Evolutionary conservation across 1,140 invertebrate genomes (phyloP), one percentile per base, ranked within the genome.

Genomic region (Spodoptera frugiperda): DNA sequence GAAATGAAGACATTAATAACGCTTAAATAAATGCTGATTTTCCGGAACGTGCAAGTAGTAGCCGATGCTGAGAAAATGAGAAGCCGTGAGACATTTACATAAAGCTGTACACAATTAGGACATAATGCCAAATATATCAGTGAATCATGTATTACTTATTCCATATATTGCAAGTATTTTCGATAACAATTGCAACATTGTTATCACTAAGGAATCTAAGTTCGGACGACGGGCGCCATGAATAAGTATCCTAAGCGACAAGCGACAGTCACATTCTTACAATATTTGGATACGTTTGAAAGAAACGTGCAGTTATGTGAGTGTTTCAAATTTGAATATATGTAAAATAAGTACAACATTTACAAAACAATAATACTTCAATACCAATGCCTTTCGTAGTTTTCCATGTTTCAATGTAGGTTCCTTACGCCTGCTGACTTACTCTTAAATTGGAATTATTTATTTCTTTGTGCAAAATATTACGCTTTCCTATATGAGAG

Each of bases 1-100:
- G 65, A 68, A 68, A 68, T 68, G 65, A 68, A 68, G 65, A 68
- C 48, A 68, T 68, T 68, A 51, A 68, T 68, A 68, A 30, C 51
- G 65, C 48, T 68, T 68, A 33, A 68, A 30, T 53, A 53, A 53
- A 68, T 53, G 65, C 48, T 68, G 48, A 68, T 68, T 51, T 68
- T 68, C 65, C 65, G 65, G 39, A n/a, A 65, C 46, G 39, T 48
- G 44, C 48, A 17, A 68, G 48, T 68, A 68, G 8, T 68, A 51
- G 48, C 49, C 19, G 30, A 21, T 33, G 48, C 14, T 19, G 19
- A 30, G 12, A 49, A 46, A 68, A 68, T 68, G 65, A 68, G 65
- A 68, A 8, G 25, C 25, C 6, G 30, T 33, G 30, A 10, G 19
- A 30, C 10, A 30, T 30, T 53, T 68, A 30, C 14, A 68, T 68